Percentiles rank a stretch among this genome's conserved stretches.
These are phyloP conservation scores for Auanema freiburgensis DNA, from an alignment of 2,888 invertebrate species.

Conservation along the genomic window DNA sequence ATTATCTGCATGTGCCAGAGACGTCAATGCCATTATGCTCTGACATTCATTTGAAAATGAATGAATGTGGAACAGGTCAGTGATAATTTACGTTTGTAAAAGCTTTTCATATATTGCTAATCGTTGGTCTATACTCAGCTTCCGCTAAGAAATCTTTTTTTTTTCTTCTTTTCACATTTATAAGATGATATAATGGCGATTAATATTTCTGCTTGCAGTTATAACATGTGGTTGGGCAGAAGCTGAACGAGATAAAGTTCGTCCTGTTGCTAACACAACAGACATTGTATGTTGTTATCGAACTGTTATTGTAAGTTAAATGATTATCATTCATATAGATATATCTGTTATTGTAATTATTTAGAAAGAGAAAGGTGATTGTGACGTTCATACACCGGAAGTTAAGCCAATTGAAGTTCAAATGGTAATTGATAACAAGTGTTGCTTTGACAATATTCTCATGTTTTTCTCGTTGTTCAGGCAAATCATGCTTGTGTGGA, in stretches of 20 bases:
- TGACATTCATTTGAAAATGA: constrained; percentile 28
- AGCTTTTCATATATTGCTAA: neutral
- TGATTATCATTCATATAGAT: neutral
- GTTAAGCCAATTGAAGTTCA: neutral
- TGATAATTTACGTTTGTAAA: neutral
- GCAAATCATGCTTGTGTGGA: too few relatives aligned
- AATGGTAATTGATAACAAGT: neutral
- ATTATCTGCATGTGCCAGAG: constrained; percentile 36
- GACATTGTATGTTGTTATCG: constrained; percentile 39
- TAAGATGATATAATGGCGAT: neutral
- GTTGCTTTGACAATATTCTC: neutral
- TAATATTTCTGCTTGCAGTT: constrained; percentile 18
- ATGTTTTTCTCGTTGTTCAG: too few relatives aligned
- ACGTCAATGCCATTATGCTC: constrained; percentile 29
- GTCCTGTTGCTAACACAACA: constrained; percentile 31
- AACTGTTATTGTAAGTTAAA: constrained; percentile 25
- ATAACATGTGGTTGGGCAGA: constrained; percentile 41
- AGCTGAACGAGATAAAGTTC: constrained; percentile 32
- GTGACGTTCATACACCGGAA: constrained; percentile 24
- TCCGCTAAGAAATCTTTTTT: neutral
- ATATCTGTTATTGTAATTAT: neutral
- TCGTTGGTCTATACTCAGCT: too few relatives aligned
- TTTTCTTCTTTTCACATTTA: neutral
- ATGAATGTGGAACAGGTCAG: constrained; percentile 38
- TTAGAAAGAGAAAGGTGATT: constrained; percentile 39